Evolutionary conservation across 1,140 invertebrate genomes (phyloP), one percentile per base, ranked within the genome.

Genomic region (Chlorops oryzae): DNA sequence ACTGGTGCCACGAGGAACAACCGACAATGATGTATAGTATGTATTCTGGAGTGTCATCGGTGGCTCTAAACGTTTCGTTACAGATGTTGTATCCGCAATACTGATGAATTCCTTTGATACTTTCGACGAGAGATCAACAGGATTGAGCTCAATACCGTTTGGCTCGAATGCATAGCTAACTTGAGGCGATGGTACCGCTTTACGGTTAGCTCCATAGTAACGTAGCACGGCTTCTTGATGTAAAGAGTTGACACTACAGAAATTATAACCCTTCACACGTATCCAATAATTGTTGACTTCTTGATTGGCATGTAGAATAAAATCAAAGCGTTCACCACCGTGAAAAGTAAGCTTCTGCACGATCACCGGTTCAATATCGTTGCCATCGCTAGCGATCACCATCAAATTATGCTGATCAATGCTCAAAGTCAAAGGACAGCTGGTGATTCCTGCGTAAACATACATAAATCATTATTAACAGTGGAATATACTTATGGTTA

Each of bases 311-410:
- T 82, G 80, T 35, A 90, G 58, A 23, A 89, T 75, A 57, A 88
- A 86, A 65, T 90, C 87, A 1, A 80, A 79, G 41, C 86, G 74
- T 65, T 90, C 87, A 2, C 86, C 87, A 68, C 81, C 80, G 27
- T 80, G 78, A 5, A 88, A 59, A 32, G 75, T 78, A 17, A 88
- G 75, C 2, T 80, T 79, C 35, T 74, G 72, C 2, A 83, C 79
- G 28, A 76, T 60, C 38, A 81, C 74, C 1, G 85, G 79, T 46
- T 78, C 72, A 13, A 88, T 78, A 18, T 83, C 78, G 59, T 85
- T 81, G 3, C 88, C 88, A 70, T 93, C 89, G 45, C 88, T 75
- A 7, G 85, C 77, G 10, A 92, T 82, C 2, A 92, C 65, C 48
- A 80, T 74, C 43, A 93, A 58, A 10, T 73, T 54, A 65, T 92